A percentile compares a stretch with the other conserved stretches of the same genome.
These are phyloP conservation scores for Dinocampus coccinellae DNA, from an alignment of 2,888 invertebrate species.

Conservation along the genomic window DNA sequence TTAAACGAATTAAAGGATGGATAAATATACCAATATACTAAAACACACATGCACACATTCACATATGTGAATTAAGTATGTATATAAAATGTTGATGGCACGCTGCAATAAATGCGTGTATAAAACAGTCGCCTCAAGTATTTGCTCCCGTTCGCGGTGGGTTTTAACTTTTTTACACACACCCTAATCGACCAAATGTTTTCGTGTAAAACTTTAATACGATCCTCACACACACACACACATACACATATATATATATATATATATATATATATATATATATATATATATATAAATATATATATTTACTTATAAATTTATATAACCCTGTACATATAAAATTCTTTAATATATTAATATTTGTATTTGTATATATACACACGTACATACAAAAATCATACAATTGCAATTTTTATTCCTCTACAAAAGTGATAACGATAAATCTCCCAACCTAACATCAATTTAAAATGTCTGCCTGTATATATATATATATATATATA, in stretches of 20 bases:
- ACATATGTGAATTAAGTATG: conserved; percentile 40
- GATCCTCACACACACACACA: background rate
- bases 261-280: background rate
- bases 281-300: no score
- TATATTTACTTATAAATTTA: no score
- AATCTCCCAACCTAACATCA: background rate
- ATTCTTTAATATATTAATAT: no score
- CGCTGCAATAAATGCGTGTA: conserved; percentile 30
- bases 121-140: conserved; percentile 16
- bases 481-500: background rate
- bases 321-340: no score
- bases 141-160: conserved; percentile 12
- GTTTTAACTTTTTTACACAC: conserved; percentile 16
- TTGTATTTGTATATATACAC: background rate
- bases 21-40: background rate
- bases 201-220: conserved; percentile 1
- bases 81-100: conserved; percentile 38
- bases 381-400: background rate
- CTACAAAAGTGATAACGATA: background rate
- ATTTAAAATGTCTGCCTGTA: background rate
- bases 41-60: background rate
- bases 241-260: background rate
- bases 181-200: conserved; percentile 16
- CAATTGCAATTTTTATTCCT: background rate
- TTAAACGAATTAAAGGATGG: conserved; percentile 1